Base-by-base conservation (phyloP, 2,888 invertebrate species). In the Anticlea derivata region DNA sequence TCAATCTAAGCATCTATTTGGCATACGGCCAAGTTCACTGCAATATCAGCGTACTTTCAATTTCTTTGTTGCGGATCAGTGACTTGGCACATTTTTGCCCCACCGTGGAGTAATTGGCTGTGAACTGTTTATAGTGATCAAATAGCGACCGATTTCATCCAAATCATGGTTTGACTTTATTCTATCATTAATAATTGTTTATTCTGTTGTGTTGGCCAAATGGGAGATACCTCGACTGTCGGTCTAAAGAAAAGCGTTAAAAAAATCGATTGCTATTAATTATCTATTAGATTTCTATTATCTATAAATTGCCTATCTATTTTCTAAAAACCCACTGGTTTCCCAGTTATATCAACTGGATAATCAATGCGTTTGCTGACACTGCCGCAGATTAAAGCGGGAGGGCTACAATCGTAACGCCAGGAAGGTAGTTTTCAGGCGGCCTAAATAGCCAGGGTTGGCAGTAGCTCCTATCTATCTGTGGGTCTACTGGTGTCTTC, bases 61-160 rank as follows among this genome's bases (percentile, higher is more conserved):
- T 64, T 60, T 65, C 64, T 63, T 66, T 68, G 63, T 63, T 49
- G 48, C 41, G 47, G 48, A 48, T 17, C 37, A 26, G 51, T 61
- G 61, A 61, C 50, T 49, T 51, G 55, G 44, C 56, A 53, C 37
- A 11, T 57, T 58, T 56, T 57, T 54, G 33, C 30, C 1, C 7
- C 33, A 40, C 37, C 30, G 24, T 53, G 24, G 7, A 26, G 37
- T 27, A 46, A 50, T 50, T 40, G 35, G 8, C 31, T 37, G 20
- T 20, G 30, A 26, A 31, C 38, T 46, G 34, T 52, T 47, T 46
- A 52, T 40, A 51, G 22, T 54, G 30, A 51, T 51, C 38, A 31
- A 27, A 30, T 55, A 44, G 56, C 34, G 39, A 34, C 20, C 20
- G 27, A 31, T 44, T 54, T 55, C 60, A 56, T 50, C 38, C 33